These are phyloP conservation scores for Falco berigora DNA, from an alignment of 2,797 vertebrate genomes.

Conservation along the genomic window DNA sequence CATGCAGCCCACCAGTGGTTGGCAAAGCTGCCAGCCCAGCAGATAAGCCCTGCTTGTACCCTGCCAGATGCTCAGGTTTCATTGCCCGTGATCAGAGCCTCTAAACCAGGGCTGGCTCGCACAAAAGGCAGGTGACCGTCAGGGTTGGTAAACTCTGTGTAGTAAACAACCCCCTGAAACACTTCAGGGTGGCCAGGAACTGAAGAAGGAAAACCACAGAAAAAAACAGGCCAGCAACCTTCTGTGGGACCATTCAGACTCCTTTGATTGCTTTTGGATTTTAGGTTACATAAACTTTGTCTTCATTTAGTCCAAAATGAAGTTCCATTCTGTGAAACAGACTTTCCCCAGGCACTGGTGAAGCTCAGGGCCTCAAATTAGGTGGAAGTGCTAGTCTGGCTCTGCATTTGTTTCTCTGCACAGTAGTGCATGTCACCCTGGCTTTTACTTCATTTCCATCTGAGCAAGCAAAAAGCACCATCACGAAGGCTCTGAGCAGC, in stretches of 20 bases:
- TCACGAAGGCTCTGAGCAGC: not conserved
- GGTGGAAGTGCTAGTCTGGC: not conserved
- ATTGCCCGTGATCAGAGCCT: not conserved
- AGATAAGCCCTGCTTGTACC: not conserved
- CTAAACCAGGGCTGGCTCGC: not conserved
- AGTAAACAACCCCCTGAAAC: not conserved
- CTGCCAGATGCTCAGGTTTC: not conserved
- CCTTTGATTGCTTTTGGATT: not conserved
- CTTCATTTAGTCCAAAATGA: not conserved
- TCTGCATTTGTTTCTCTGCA: not conserved
- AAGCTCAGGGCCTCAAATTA: not conserved
- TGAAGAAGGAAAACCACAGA: not conserved
- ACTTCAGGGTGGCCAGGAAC: not conserved
- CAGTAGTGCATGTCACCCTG: not conserved
- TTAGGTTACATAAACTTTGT: not conserved
- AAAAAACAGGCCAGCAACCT: not conserved
- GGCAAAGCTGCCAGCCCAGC: not conserved
- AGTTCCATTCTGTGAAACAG: not conserved
- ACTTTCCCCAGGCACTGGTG: not conserved
- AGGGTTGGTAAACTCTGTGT: not conserved
- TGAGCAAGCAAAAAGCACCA: slow-evolving; percentile 25
- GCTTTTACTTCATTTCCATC: slow-evolving; percentile 16
- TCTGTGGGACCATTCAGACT: not conserved
- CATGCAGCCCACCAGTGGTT: accelerated
- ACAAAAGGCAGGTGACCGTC: not conserved